Evolutionary conservation across 2,113 vertebrate genomes (phyloP), one percentile per base, ranked within the genome.

Genomic region (Felis catus): DNA sequence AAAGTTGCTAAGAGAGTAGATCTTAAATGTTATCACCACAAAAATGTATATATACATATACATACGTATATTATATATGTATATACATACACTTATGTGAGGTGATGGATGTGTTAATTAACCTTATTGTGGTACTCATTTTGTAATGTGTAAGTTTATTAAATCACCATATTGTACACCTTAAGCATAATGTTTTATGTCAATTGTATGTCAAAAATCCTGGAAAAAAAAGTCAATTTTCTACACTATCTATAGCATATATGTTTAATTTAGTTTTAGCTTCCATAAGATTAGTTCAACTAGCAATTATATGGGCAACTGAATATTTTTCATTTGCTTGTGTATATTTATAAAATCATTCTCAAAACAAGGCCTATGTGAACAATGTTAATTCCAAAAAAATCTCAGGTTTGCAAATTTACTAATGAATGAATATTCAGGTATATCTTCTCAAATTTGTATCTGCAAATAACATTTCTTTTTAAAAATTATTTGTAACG

Each of bases 311-410:
- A 51, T 58, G n/a, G 18, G 4, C 13, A 41, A 14, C 27, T 95
- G 66, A 66, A 36, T 78, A 79, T 65, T 78, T 87, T 71, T 82
- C 19, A 96, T 91, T 91, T 94, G 21, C n/a, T 92, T 41, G 19
- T 55, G 7, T 83, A 10, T 29, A 25, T 88, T 82, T 78, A 33
- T 63, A 48, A 29, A 58, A 45, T 51, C 8, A 39, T 61, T 74
- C 45, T 41, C 33, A 91, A 88, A 91, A 83, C 45, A 86, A 88
- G 45, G 3, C n/a, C 4, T 18, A n/a, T 33, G 7, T 51, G 25
- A 12, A 48, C 16, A 73, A 33, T 63, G 13, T 27, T 80, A 58
- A 68, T 63, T 93, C 12, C 25, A 53, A 5, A 86, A 29, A 74
- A 8, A n/a, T 19, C 9, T 66, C 5, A 10, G 55, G 19, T 63